Conservation (phyloP, 2,888 invertebrate species). For the Andrena haemorrhoa region DNA sequence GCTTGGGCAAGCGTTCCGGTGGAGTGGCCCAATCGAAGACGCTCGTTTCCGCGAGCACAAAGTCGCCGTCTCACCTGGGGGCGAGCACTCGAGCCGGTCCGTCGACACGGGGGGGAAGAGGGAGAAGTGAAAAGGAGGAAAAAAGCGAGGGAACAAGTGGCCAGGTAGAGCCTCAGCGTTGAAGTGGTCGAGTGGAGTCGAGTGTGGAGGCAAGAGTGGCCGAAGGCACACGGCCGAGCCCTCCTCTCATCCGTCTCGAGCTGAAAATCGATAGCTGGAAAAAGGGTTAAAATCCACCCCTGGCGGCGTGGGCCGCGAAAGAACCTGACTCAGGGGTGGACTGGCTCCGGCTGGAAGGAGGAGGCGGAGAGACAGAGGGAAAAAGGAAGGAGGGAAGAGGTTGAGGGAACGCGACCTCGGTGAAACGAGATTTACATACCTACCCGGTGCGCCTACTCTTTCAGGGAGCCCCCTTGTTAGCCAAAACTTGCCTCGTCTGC, state of each 20-base stretch:
- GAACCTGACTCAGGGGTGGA: slow-evolving; percentile 74
- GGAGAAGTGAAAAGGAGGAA: slow-evolving; percentile 39
- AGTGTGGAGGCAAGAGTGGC: slow-evolving; percentile 78
- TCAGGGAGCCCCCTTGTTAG: slow-evolving; percentile 79
- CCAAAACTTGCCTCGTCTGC: slow-evolving; percentile 81
- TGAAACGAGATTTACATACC: slow-evolving; percentile 78
- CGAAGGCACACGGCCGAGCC: slow-evolving; percentile 78
- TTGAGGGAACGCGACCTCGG: slow-evolving; percentile 73
- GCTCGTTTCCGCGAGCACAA: slow-evolving; percentile 54
- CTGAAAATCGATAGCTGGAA: slow-evolving; percentile 83
- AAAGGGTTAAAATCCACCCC: slow-evolving; percentile 83
- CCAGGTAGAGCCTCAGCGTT: slow-evolving; percentile 72
- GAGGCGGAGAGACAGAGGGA: slow-evolving; percentile 61
- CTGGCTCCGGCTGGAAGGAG: slow-evolving; percentile 59
- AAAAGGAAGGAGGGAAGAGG: slow-evolving; percentile 56
- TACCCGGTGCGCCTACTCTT: slow-evolving; percentile 72
- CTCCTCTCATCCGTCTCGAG: slow-evolving; percentile 79
- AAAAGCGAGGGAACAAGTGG: slow-evolving; percentile 54
- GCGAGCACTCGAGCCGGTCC: slow-evolving; percentile 49
- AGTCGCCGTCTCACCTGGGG: slow-evolving; percentile 61
- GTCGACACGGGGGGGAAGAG: not conserved
- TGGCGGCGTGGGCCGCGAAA: slow-evolving; percentile 72
- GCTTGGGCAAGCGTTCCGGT: slow-evolving; percentile 45
- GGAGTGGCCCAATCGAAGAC: slow-evolving; percentile 65
- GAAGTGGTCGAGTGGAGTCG: slow-evolving; percentile 79